Percentiles rank a stretch among this genome's conserved stretches.
Conservation (phyloP, 2,888 invertebrate species). For the Eupithecia subfuscata region DNA sequence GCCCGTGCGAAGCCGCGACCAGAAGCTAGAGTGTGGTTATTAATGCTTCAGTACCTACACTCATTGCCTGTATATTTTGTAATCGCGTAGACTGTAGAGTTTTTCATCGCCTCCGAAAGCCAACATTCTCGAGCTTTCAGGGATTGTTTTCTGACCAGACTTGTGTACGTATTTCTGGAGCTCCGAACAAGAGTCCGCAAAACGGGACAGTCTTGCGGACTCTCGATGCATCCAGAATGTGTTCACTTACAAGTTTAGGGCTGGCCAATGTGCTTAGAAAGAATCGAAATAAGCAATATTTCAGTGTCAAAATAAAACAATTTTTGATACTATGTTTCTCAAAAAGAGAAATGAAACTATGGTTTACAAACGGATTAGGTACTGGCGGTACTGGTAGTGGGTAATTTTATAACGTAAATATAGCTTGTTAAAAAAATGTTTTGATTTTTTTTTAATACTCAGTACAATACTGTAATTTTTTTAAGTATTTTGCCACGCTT, state of each 20-base stretch:
- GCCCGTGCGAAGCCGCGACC: neutral
- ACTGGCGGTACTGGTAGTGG: too few relatives aligned
- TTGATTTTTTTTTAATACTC: too few relatives aligned
- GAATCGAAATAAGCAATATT: neutral
- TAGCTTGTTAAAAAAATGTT: too few relatives aligned
- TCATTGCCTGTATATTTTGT: neutral
- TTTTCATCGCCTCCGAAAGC: neutral
- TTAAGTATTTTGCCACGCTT: too few relatives aligned
- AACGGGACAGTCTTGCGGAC: constrained; percentile 25
- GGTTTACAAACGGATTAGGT: too few relatives aligned
- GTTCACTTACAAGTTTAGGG: constrained; percentile 30
- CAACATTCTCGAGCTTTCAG: neutral
- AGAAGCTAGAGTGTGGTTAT: neutral
- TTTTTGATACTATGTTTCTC: neutral
- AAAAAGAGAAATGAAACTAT: neutral
- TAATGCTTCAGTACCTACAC: too few relatives aligned
- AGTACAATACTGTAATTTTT: too few relatives aligned
- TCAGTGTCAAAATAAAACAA: neutral
- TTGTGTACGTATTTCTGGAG: neutral
- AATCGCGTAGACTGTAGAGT: neutral
- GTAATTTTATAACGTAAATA: too few relatives aligned
- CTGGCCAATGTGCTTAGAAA: constrained; percentile 5
- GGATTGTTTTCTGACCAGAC: neutral
- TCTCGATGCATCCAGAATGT: constrained; percentile 29
- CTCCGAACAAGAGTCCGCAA: neutral